phyloP scores from a whole-genome alignment of 2,113 vertebrate genomes.

The Dryoscopus gambensis region DNA sequence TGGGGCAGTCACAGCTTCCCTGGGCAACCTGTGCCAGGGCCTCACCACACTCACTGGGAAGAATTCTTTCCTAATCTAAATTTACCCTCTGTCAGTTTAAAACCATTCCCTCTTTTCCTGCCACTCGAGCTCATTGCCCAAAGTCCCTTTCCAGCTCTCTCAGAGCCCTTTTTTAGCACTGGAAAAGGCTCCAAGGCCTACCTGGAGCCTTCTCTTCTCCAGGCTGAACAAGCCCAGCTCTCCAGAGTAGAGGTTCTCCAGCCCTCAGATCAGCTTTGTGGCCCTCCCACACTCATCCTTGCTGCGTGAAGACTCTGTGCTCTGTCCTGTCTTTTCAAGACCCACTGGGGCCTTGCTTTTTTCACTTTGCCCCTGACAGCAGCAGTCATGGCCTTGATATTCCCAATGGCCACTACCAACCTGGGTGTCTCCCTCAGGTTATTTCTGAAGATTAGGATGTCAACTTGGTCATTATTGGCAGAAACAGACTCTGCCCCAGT shows the following conservation, averaged over 20 bases:
- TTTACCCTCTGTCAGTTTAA: not conserved
- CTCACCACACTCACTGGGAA: not conserved
- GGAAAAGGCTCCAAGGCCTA: not conserved
- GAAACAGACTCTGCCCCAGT: not conserved
- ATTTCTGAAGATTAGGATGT: not conserved
- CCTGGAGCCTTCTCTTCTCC: not conserved
- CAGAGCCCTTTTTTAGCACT: not conserved
- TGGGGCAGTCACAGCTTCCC: not conserved
- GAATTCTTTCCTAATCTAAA: not conserved
- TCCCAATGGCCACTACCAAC: not conserved
- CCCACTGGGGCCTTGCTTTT: not conserved
- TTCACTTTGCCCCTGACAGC: not conserved
- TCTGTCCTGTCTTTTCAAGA: not conserved
- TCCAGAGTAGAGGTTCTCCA: not conserved
- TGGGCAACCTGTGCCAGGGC: not conserved
- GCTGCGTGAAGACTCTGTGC: not conserved
- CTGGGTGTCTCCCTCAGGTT: not conserved
- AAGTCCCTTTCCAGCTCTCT: not conserved
- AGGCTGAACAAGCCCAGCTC: not conserved
- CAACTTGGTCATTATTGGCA: not conserved
- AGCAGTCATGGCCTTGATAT: not conserved
- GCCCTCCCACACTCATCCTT: not conserved
- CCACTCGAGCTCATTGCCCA: not conserved
- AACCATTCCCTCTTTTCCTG: not conserved
- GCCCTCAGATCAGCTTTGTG: not conserved